A percentile compares a stretch with the other conserved stretches of the same genome.
phyloP scores from a whole-genome alignment of 1,140 invertebrate species.

The Leptoteleia sp. region DNA sequence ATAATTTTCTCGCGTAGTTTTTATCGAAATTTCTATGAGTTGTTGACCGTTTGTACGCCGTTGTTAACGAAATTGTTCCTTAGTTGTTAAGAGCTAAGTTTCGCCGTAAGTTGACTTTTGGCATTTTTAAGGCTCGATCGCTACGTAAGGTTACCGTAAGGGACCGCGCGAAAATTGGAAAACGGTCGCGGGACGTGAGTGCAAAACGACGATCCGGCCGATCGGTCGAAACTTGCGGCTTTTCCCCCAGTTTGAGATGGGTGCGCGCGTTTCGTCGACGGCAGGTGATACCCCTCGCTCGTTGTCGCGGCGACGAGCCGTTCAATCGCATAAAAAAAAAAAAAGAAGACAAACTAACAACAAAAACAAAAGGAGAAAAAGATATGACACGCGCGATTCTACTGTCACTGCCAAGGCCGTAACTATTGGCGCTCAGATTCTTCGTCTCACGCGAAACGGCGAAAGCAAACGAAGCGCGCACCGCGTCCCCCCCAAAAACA shows the following conservation, averaged over 20 bases:
- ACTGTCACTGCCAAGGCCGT: conserved; percentile 80
- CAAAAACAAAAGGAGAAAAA: too few species aligned
- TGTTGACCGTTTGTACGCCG: conserved; percentile 41
- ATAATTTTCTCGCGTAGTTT: conserved; percentile 24
- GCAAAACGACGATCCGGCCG: conserved; percentile 7
- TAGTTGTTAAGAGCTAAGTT: conserved; percentile 24
- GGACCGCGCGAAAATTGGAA: too few species aligned
- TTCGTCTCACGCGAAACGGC: conserved; percentile 62
- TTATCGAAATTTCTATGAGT: conserved; percentile 49
- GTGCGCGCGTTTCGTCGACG: conserved; percentile 67
- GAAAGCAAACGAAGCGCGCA: conserved; percentile 37
- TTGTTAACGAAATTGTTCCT: conserved; percentile 49
- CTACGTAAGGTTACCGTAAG: too few species aligned
- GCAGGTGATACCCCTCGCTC: conserved; percentile 68
- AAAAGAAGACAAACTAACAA: too few species aligned
- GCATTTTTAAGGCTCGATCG: too few species aligned
- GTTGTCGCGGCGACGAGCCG: conserved; percentile 21
- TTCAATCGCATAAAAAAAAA: conserved; percentile 37
- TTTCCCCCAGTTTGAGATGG: conserved; percentile 7
- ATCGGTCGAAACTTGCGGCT: conserved; percentile 23
- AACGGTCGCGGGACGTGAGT: conserved; percentile 14
- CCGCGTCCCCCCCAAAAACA: conserved; percentile 64
- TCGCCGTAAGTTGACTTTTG: too few species aligned
- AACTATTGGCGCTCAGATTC: conserved; percentile 73
- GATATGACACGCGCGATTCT: conserved; percentile 23